Evolutionary conservation across 2,888 invertebrate species (phyloP).

Genomic region (Ophraella communa): DNA sequence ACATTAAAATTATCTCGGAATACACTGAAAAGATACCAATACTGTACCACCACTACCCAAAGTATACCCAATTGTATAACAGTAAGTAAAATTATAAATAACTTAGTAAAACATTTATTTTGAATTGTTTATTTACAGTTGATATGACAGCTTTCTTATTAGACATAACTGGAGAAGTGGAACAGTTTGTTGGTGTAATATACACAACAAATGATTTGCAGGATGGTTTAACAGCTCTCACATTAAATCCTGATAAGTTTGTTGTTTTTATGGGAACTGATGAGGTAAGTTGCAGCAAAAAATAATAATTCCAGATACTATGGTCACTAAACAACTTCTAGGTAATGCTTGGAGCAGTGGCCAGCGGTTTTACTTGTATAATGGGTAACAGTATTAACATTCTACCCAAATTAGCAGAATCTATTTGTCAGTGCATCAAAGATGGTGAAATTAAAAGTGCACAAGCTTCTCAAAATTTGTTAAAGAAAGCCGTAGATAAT

Average conservation of each 20-base stretch:
- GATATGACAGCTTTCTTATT: slow-evolving; percentile 53
- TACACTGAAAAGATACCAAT: slow-evolving; percentile 69
- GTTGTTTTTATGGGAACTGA: slow-evolving; percentile 55
- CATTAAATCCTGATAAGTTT: slow-evolving; percentile 53
- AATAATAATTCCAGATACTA: background rate
- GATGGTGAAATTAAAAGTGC: slow-evolving; percentile 63
- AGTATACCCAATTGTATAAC: slow-evolving; percentile 70
- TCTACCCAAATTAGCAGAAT: slow-evolving; percentile 66
- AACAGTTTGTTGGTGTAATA: slow-evolving; percentile 56
- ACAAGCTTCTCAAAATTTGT: slow-evolving; percentile 63
- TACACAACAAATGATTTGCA: slow-evolving; percentile 53
- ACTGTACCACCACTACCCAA: slow-evolving; percentile 84
- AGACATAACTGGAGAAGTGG: slow-evolving; percentile 56
- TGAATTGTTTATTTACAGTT: slow-evolving; percentile 45
- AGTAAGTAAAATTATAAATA: too few relatives aligned
- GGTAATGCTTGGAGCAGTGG: slow-evolving; percentile 72
- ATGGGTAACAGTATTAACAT: slow-evolving; percentile 76
- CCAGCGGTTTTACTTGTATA: slow-evolving; percentile 74
- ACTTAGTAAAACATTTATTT: too few relatives aligned
- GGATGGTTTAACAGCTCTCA: slow-evolving; percentile 50
- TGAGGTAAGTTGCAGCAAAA: slow-evolving; percentile 44
- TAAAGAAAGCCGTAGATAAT: slow-evolving; percentile 62
- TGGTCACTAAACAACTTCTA: slow-evolving; percentile 46
- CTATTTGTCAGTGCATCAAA: slow-evolving; percentile 65
- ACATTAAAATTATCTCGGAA: slow-evolving; percentile 67